Evolutionary conservation across 2,888 invertebrate genomes (phyloP), one percentile per base, ranked within the genome.

Genomic region (Aphelenchoides bicaudatus): DNA sequence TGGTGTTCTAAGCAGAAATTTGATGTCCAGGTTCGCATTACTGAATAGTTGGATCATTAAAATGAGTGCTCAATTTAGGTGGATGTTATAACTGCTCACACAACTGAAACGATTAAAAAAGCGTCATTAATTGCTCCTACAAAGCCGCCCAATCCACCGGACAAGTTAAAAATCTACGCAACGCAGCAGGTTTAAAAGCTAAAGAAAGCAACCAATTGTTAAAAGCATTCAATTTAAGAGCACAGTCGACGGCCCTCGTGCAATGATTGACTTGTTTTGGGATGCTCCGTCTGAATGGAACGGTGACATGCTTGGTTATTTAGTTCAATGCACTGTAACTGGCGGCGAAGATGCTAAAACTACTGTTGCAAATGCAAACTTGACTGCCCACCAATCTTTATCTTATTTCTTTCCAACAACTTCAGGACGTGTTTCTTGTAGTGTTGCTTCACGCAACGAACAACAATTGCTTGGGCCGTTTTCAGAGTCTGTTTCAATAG

Each of bases 211-310:
- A 43, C n/a, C 46, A 29, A 8, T 52, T 23, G 21, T 19, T 21
- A 8, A 8, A 3, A 16, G 6, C 8, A 3, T 27, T 43, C 25
- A 3, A 21, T 66, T 59, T 13, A 30, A 72, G 68, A 75, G 73
- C 30, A 77, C 74, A 10, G 77, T 78, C 0, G 77, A 77, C 39
- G 77, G 77, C 25, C 68, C 76, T 3, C 61, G 77, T 8, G 77
- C 77, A 1, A 67, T 78, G 8, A 76, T 77, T 23, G 73, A 74
- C 30, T 66, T 78, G 34, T 78, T 77, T 59, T 77, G 77, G 77
- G 61, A 66, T 25, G 68, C 70, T 19, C 77, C 77, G 2, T 50
- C 43, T 0, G 72, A 74, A 46, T 78, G 76, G 77, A 77, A 77
- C 57, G 77, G 77, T 59, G 43, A 71, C 63, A 21, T 71, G 71